Evolutionary conservation across 1,140 invertebrate genomes (phyloP), one percentile per base, ranked within the genome.

Genomic region (Leguminivora glycinivorella): DNA sequence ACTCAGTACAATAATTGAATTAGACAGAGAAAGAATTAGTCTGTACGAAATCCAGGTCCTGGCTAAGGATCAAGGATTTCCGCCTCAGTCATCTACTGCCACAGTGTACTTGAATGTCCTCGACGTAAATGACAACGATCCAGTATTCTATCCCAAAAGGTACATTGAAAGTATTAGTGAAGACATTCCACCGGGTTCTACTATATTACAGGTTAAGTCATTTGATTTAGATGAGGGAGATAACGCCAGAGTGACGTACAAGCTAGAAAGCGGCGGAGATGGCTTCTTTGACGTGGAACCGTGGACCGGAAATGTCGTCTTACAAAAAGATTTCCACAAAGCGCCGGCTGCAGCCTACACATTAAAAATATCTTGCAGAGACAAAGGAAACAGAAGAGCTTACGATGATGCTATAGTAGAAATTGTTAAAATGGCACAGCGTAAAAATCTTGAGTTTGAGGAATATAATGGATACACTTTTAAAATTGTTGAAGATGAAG

Each of bases 81-180:
- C 97, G 12, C 94, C 95, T 0, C 95, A 97, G 81, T 96, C 96
- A 6, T 97, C 97, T 5, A 97, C 96, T 0, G 96, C 97, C 1
- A 97, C 97, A 14, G 95, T 99, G 24, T 92, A 94, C 74, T 89
- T 99, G 1, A 94, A 92, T 69, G 93, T 99, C 5, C 92, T 96
- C 31, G 98, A 99, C 91, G 94, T 97, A 1, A 99, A 99, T 87
- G 98, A 98, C 86, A 98, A 98, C 84, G 93, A 93, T 78, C 97
- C 97, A 0, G 93, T 95, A 75, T 98, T 98, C 92, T 98, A 98
- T 92, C 97, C 97, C 0, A 93, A 93, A 79, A 93, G 94, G 75
- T 98, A 98, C 89, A 95, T 97, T 80, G 92, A 96, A 73, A 90
- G 93, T 24, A 86, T 98, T 17, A 88, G 93, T 9, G 95, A 96